phyloP scores from a whole-genome alignment of 2,888 invertebrate genomes.

The Graphium colonna region DNA sequence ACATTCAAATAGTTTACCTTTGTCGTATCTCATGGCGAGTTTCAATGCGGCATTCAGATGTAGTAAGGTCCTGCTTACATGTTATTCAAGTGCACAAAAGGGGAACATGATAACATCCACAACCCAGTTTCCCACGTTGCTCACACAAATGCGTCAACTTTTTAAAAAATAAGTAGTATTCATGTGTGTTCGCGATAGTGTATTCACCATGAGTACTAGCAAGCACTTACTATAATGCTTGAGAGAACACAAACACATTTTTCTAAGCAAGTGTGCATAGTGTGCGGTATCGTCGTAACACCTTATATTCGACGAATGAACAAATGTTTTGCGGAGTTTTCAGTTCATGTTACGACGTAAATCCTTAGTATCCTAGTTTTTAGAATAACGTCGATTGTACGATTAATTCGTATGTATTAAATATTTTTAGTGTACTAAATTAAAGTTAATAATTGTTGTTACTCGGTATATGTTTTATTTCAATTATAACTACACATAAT shows the following conservation, averaged over 20 bases:
- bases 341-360: neutral
- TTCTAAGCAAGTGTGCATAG: too few relatives aligned
- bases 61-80: neutral
- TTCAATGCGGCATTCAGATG: neutral
- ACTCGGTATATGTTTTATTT: too few relatives aligned
- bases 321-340: neutral
- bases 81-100: neutral
- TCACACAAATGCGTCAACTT: neutral
- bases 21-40: neutral
- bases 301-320: neutral
- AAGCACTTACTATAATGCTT: too few relatives aligned
- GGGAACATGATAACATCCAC: neutral
- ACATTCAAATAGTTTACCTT: too few relatives aligned
- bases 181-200: neutral
- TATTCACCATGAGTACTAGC: neutral
- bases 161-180: neutral
- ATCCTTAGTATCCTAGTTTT: neutral
- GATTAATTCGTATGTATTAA: too few relatives aligned
- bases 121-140: neutral
- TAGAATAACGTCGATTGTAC: too few relatives aligned
- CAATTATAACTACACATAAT: too few relatives aligned
- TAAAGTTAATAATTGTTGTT: too few relatives aligned
- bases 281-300: too few relatives aligned
- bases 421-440: too few relatives aligned
- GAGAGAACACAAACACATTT: too few relatives aligned